Evolutionary conservation across 2,888 invertebrate species (phyloP), one percentile per base, ranked within the genome.

Genomic region (Helleia helle): DNA sequence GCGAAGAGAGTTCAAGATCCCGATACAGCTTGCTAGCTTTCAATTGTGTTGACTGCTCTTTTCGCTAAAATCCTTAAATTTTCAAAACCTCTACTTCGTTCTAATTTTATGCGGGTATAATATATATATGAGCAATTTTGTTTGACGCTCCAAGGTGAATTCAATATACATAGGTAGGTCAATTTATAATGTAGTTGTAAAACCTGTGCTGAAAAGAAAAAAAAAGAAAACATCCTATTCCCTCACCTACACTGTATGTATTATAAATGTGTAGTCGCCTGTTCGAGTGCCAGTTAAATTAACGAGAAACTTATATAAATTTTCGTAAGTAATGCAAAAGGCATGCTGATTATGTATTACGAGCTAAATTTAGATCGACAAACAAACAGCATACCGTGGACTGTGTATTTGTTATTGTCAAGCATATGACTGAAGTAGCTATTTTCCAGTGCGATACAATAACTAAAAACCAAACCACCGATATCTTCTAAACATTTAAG

Each of bases 311-410:
- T 4, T 3, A 22, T 11, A 34, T 31, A 17, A 12, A 34, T 22
- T 11, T n/a, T n/a, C n/a, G n/a, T 18, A 34, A 9, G 17, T 34
- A 34, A 34, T 34, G 18, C 34, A 22, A 34, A 8, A 34, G 34
- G 34, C 34, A 34, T 34, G 34, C 34, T 34, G 18, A 11, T 34
- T 34, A 34, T 34, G 12, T 34, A 34, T 34, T 34, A 34, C 15
- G 31, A 34, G 17, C 34, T 34, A 34, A 15, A 8, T 34, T 31
- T 34, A 34, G 18, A 34, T 34, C 6, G 8, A 22, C 22, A 34
- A 31, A 31, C 18, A 31, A 34, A 34, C 34, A 34, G 34, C 34
- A 34, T 34, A 34, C 34, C 22, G 34, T 34, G 34, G 11, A 34
- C 2, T 22, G 34, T 34, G 34, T 34, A 34, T 22, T 34, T 22